phyloP scores from a whole-genome alignment of 2,888 invertebrate genomes.

The Nymphalis urticae region DNA sequence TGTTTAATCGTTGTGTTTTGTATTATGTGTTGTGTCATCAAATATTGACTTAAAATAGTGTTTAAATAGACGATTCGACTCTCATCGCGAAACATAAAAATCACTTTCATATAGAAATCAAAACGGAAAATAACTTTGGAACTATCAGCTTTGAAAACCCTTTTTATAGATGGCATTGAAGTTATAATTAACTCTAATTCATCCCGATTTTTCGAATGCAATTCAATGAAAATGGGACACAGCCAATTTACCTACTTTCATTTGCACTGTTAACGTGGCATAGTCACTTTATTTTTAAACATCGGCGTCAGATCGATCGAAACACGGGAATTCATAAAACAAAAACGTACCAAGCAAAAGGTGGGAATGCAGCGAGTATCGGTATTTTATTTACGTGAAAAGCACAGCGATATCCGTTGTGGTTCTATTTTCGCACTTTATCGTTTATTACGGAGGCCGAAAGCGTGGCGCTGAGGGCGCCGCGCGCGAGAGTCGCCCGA shows the following conservation, averaged over 20 bases:
- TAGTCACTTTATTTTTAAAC: constrained; percentile 62
- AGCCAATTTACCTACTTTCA: constrained; percentile 49
- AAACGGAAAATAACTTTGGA: background rate
- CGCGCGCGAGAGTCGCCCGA: constrained; percentile 56
- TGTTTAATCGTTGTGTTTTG: background rate
- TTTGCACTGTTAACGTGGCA: constrained; percentile 45
- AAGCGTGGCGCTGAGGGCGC: constrained; percentile 53
- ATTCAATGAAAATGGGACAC: constrained; percentile 36
- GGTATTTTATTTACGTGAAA: constrained; percentile 76
- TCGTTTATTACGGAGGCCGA: constrained; percentile 71
- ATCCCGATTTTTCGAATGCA: constrained; percentile 37
- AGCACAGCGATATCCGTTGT: constrained; percentile 64
- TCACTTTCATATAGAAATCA: background rate
- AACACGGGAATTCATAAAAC: constrained; percentile 62
- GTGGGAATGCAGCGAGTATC: constrained; percentile 62
- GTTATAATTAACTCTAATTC: constrained; percentile 18
- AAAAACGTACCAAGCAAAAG: constrained; percentile 62
- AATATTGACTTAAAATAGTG: background rate
- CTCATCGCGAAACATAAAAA: background rate
- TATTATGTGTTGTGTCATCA: background rate
- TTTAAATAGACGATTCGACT: background rate
- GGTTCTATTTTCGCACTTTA: constrained; percentile 77
- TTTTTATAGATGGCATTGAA: constrained; percentile 14
- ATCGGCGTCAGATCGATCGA: constrained; percentile 63
- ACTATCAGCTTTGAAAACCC: background rate